Percentiles rank a stretch among this genome's conserved stretches.
Conservation (phyloP, 2,797 vertebrate genomes). For the Salarias fasciatus region DNA sequence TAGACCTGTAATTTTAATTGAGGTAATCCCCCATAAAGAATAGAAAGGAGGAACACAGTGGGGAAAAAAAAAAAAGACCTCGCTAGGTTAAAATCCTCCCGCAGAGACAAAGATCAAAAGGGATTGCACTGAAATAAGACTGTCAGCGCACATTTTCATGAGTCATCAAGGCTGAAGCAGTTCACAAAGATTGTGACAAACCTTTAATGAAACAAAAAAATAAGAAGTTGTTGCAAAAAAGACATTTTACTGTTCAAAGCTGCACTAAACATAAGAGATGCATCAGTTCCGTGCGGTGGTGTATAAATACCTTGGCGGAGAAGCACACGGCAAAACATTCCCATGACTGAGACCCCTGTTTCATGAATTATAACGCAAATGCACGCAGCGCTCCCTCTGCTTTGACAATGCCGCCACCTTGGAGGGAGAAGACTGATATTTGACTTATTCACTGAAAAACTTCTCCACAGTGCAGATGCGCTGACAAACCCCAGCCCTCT, state of each 20-base stretch:
- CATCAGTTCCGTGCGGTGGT: slow-evolving; percentile 17
- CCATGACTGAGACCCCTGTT: slow-evolving; percentile 20
- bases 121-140: slow-evolving; percentile 22
- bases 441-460: slow-evolving; percentile 56
- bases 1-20: slow-evolving; percentile 80
- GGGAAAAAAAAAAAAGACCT: slow-evolving; percentile 16
- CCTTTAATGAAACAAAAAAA: slow-evolving; percentile 15
- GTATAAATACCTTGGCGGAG: slow-evolving; percentile 47
- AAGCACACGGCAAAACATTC: slow-evolving; percentile 18
- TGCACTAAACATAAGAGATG: slow-evolving; percentile 25
- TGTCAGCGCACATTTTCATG: slow-evolving; percentile 29
- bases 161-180: slow-evolving; percentile 41
- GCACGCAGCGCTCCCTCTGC: slow-evolving; percentile 5
- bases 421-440: slow-evolving; percentile 37
- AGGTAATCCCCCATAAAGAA: slow-evolving; percentile 76
- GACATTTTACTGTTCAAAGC: slow-evolving; percentile 38
- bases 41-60: slow-evolving; percentile 44
- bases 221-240: not conserved
- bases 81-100: slow-evolving; percentile 40
- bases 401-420: slow-evolving; percentile 35
- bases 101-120: slow-evolving; percentile 50
- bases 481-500: slow-evolving; percentile 54
- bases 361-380: slow-evolving; percentile 45
- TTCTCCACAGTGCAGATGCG: slow-evolving; percentile 38
- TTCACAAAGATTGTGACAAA: slow-evolving; percentile 23